Percentiles rank a stretch among this genome's conserved stretches.
Conservation (phyloP, 2,888 invertebrate genomes). For the Amblyteles armatorius region DNA sequence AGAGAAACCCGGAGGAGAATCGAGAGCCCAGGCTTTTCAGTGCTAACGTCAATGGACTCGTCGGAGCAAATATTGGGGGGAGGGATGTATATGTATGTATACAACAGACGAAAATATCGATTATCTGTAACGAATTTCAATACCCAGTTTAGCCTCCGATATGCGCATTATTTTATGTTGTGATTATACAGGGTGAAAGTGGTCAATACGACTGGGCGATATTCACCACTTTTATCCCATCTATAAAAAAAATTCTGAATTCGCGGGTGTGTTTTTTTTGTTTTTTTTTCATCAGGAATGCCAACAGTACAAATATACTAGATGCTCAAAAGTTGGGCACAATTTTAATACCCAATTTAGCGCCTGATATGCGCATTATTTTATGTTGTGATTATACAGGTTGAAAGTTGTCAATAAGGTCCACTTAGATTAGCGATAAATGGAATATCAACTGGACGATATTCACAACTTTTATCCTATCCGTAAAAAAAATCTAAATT, state of each 20-base stretch:
- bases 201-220: background rate
- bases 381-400: background rate
- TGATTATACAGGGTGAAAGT: background rate
- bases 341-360: background rate
- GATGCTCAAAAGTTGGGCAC: constrained; percentile 36
- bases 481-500: background rate
- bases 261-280: background rate
- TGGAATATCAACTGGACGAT: background rate
- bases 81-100: background rate
- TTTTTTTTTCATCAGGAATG: background rate
- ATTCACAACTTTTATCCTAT: background rate
- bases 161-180: background rate
- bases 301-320: background rate
- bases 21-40: background rate
- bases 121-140: constrained; percentile 38
- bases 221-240: background rate
- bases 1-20: background rate
- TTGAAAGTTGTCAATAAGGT: background rate
- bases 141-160: background rate
- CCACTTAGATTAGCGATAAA: background rate
- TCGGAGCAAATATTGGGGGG: background rate
- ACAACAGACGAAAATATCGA: constrained; percentile 34
- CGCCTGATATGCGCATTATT: background rate
- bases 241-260: background rate
- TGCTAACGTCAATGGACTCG: constrained; percentile 24